Base-by-base conservation (phyloP, 2,888 invertebrate species). In the Resseliella maxima region DNA sequence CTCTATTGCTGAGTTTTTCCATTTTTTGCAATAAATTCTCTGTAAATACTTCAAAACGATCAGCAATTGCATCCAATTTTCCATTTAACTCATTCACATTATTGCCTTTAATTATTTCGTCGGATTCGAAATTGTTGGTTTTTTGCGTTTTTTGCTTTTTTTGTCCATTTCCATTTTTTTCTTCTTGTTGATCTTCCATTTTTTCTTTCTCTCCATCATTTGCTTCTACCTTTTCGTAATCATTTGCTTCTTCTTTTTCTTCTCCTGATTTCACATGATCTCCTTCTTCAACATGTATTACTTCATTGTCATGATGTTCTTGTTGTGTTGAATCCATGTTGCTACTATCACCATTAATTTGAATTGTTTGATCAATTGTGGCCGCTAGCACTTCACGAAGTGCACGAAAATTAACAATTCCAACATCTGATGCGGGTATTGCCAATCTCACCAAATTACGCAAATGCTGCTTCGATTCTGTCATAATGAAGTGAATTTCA, bases 381-480 rank as follows among this genome's bases (percentile, higher is more conserved):
- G 81, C 81, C 36, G 36, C 81, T 15, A 81, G 36, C 18, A 81
- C 15, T 2, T 36, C 81, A 81, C 81, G 81, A 36, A 81, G 81
- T 36, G 81, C 64, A 18, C 81, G 36, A 36, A 81, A 81, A 81
- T 81, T 81, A 35, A 81, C 36, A 35, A 81, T 18, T 36, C 36
- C 81, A 21, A 6, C 36, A 36, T 36, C n/a, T 21, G 81, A 21
- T 2, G 2, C 18, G 10, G 81, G 36, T 18, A 81, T 36, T 35
- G 81, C 81, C n/a, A 36, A 35, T 81, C 21, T 18, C 0, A 81
- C 36, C 81, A 81, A 36, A 21, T 36, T 1, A 36, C 3, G 36
- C 35, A 81, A 36, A 31, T 81, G 1, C 21, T 36, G 12, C 36
- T 15, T 36, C 18, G 35, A 36, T 15, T 36, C 5, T 8, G 35